phyloP scores from a whole-genome alignment of 2,888 invertebrate species.

The Chrysopilus asiliformis region DNA sequence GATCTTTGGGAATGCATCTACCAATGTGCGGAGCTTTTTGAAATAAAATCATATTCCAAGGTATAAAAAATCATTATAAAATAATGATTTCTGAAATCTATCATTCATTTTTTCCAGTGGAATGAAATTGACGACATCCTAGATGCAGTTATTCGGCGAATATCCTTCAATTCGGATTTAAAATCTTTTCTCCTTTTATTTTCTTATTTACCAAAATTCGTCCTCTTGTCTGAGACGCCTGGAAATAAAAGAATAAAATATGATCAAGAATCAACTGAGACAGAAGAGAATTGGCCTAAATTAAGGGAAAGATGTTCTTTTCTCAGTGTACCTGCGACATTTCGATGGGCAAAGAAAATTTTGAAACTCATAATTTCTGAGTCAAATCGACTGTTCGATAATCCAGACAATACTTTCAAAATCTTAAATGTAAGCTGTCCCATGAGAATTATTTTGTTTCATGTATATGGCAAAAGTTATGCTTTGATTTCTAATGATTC shows the following conservation, averaged over 20 bases:
- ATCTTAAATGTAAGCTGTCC: slow-evolving; percentile 1
- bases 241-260: slow-evolving; percentile 18
- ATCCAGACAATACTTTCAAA: slow-evolving; percentile 12
- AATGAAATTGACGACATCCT: slow-evolving; percentile 30
- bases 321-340: slow-evolving; percentile 16
- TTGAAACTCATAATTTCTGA: slow-evolving; percentile 25
- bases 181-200: slow-evolving; percentile 21
- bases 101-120: slow-evolving; percentile 22
- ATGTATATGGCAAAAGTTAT: background rate
- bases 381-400: slow-evolving; percentile 24
- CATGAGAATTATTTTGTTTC: too few relatives aligned
- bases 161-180: slow-evolving; percentile 21
- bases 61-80: slow-evolving; percentile 1
- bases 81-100: background rate
- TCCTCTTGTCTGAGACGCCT: slow-evolving; percentile 23
- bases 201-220: slow-evolving; percentile 21
- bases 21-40: slow-evolving; percentile 22
- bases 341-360: slow-evolving; percentile 29
- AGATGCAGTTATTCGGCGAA: slow-evolving; percentile 24
- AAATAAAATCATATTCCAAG: slow-evolving; percentile 3
- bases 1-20: slow-evolving; percentile 27
- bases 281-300: slow-evolving; percentile 1
- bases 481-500: slow-evolving; percentile 1
- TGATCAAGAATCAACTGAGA: slow-evolving; percentile 13
- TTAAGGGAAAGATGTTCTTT: background rate